These are phyloP conservation scores for Myxocyprinus asiaticus DNA, from an alignment of 2,113 vertebrate species.

Conservation along the genomic window DNA sequence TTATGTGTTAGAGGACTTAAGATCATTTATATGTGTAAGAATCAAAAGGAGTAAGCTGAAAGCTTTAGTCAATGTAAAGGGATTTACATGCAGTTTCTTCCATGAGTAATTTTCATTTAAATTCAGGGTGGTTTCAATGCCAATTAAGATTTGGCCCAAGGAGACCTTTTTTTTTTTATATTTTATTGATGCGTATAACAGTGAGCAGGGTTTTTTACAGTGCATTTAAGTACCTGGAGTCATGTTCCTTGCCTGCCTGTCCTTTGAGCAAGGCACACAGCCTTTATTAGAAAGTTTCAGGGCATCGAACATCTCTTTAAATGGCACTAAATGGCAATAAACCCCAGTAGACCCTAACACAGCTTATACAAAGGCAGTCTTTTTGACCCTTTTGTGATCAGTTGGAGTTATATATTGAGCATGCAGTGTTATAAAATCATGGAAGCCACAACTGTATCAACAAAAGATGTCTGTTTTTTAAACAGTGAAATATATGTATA, in stretches of 20 bases:
- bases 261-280: conserved; percentile 29
- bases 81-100: conserved; percentile 11
- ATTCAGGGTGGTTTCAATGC: conserved; percentile 60
- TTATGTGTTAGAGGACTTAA: conserved; percentile 35
- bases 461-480: not conserved
- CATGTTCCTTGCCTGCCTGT: conserved; percentile 5
- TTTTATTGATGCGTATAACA: conserved; percentile 65
- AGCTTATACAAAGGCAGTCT: conserved; percentile 13
- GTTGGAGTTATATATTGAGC: conserved; percentile 33
- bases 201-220: conserved; percentile 51
- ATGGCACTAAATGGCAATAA: conserved; percentile 43
- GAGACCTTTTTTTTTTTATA: conserved; percentile 59
- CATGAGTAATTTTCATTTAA: conserved; percentile 64
- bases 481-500: conserved; percentile 18
- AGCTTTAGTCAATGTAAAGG: conserved; percentile 5
- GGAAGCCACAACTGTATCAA: not conserved
- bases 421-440: not conserved
- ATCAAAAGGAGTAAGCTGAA: conserved; percentile 28
- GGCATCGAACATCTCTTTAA: conserved; percentile 41
- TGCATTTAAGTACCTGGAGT: conserved; percentile 52
- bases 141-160: conserved; percentile 68
- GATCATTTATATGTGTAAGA: conserved; percentile 29
- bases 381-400: conserved; percentile 4
- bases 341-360: conserved; percentile 42
- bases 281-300: conserved; percentile 39